Percentiles rank a stretch among this genome's conserved stretches.
These are phyloP conservation scores for Ondatra zibethicus DNA, from an alignment of 2,113 vertebrate genomes.

Conservation along the genomic window DNA sequence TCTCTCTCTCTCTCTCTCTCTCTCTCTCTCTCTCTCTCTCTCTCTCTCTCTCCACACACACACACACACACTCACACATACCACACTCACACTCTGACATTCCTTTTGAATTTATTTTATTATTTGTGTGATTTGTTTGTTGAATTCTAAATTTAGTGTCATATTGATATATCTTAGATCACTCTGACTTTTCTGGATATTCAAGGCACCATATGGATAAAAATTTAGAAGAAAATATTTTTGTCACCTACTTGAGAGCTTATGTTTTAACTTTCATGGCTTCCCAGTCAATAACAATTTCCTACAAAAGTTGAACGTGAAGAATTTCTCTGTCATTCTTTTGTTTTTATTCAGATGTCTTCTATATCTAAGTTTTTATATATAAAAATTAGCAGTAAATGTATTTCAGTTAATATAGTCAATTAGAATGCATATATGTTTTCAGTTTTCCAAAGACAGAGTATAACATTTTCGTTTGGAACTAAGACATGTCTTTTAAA, in stretches of 20 bases:
- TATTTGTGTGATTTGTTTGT: background rate
- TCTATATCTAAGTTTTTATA: background rate
- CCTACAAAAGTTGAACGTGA: background rate
- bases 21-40: too few relatives aligned
- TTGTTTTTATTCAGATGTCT: background rate
- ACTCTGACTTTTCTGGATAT: background rate
- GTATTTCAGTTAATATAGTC: background rate
- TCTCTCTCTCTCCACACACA: background rate
- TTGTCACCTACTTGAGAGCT: background rate
- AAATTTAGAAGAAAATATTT: background rate
- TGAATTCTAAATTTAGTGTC: background rate
- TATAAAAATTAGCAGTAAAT: background rate
- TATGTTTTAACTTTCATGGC: background rate
- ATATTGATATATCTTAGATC: background rate
- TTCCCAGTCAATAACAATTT: background rate
- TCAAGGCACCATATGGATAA: background rate
- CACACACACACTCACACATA: background rate
- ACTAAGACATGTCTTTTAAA: background rate
- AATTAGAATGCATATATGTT: background rate
- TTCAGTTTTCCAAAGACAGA: background rate
- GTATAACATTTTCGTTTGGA: conserved; percentile 25
- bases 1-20: background rate
- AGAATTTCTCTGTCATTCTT: background rate
- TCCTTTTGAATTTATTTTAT: background rate
- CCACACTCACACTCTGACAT: background rate